Evolutionary conservation across 2,888 invertebrate genomes (phyloP), one percentile per base, ranked within the genome.

Genomic region (Drosophila prolongata): DNA sequence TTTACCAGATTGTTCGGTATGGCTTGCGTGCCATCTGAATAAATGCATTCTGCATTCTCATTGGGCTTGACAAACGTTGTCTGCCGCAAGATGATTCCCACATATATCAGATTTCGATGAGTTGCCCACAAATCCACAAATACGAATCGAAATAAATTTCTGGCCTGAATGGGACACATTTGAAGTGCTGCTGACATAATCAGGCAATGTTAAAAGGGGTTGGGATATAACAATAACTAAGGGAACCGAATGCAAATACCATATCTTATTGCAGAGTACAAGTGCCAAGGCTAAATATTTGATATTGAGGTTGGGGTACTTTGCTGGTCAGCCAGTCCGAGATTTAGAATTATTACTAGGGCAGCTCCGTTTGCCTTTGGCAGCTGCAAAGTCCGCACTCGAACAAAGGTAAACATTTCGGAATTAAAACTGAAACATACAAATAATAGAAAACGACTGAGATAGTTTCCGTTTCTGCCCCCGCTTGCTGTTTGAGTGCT

Each of bases 241-340:
- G 54, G 54, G 34, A 73, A 66, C 74, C 66, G 60, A 64, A 75
- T 50, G 52, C 56, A 78, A 76, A 80, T 64, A 50, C 30, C 11
- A 53, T 40, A 46, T 53, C 52, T 53, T 38, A 14, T n/a, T 44
- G 11, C 30, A 30, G 27, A n/a, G 30, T 14, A 30, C 8, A 13
- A 57, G 57, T 38, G 34, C 6, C 34, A 34, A 4, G 11, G 16
- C 24, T 35, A 62, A 66, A 54, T 66, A 62, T 66, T 66, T 54
- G 27, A 30, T 35, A 19, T n/a, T 14, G 27, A 19, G 30, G 9
- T 52, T 46, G 38, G 13, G 37, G 37, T 53, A 46, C 34, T 38
- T 43, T 58, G 37, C n/a, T n/a, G 35, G 42, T 6, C 40, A 58
- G 58, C 24, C 16, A 24, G 16, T 14, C 11, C 35, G 24, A 35